Base-by-base conservation (phyloP, 1,140 invertebrate species). In the Pectinophora gossypiella region DNA sequence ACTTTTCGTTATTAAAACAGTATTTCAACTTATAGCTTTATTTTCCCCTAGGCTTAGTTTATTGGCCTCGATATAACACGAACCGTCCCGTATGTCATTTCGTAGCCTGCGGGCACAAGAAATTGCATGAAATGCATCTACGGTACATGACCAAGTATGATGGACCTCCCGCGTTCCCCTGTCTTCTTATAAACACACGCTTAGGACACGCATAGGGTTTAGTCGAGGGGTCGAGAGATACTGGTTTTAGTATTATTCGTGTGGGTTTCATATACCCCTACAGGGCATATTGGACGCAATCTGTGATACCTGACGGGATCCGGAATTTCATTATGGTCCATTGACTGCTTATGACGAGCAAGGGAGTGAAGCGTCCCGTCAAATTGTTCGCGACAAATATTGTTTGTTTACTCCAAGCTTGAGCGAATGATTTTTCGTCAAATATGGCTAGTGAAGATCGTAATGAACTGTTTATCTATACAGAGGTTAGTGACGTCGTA, bases 201-300 rank as follows among this genome's bases (percentile, higher is more conserved):
- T 40, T 16, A 40, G 36, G 36, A 18, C 7, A 40, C n/a, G 36
- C 36, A 40, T 40, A 40, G 51, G 32, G 32, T 22, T 44, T 44
- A 54, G 54, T 48, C 51, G 51, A 59, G 47, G 47, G 65, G 55
- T 67, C 73, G 61, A 21, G 40, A 43, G 43, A 59, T 13, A 48
- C 9, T 73, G 68, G 75, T 59, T 48, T 23, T 54, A n/a, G 42
- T 23, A 38, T 40, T 72, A 60, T 64, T 46, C 58, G 56, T 68
- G 60, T 63, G 54, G 63, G 59, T 57, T 68, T 59, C 48, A 54
- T 70, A 61, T 66, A 69, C 56, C 68, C 69, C 74, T 76, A 51
- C 63, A 67, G 69, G 76, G 67, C 69, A 73, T 77, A 80, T 78
- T 76, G 75, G 72, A 78, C 64, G 70, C 76, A 79, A 81, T 79